Conservation (phyloP, 2,888 invertebrate genomes). For the Cheilosia scutellata region DNA sequence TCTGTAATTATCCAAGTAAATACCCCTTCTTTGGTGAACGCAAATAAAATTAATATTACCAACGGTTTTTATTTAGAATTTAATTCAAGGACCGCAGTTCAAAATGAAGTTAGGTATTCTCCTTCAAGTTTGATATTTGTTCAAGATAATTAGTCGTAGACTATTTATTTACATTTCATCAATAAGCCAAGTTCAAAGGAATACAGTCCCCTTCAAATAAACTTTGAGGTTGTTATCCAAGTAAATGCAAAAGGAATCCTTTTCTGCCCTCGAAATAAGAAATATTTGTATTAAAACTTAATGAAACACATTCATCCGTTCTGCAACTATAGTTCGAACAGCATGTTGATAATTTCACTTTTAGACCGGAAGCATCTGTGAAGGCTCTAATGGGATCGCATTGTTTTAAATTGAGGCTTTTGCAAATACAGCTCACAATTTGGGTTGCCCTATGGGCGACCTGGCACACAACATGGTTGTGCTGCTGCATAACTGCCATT, state of each 20-base stretch:
- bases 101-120: background rate
- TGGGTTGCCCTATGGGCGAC: slow-evolving; percentile 8
- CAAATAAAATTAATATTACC: background rate
- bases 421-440: slow-evolving; percentile 12
- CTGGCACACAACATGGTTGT: background rate
- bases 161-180: slow-evolving; percentile 19
- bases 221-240: background rate
- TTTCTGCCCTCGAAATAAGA: background rate
- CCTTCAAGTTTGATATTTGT: slow-evolving; percentile 5
- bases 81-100: background rate
- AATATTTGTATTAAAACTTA: slow-evolving; percentile 21
- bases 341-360: slow-evolving; percentile 5
- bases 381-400: background rate
- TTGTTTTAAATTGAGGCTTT: slow-evolving; percentile 14
- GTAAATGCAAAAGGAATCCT: background rate
- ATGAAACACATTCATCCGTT: background rate
- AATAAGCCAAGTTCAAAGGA: slow-evolving; percentile 18
- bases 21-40: background rate
- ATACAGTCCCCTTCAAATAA: background rate
- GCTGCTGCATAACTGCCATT: background rate
- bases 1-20: no score
- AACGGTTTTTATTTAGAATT: no score
- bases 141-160: background rate
- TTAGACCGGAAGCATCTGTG: background rate
- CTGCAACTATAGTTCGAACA: background rate